Evolutionary conservation across 2,113 vertebrate genomes (phyloP), one percentile per base, ranked within the genome.

Genomic region (Sinosuthora webbiana): DNA sequence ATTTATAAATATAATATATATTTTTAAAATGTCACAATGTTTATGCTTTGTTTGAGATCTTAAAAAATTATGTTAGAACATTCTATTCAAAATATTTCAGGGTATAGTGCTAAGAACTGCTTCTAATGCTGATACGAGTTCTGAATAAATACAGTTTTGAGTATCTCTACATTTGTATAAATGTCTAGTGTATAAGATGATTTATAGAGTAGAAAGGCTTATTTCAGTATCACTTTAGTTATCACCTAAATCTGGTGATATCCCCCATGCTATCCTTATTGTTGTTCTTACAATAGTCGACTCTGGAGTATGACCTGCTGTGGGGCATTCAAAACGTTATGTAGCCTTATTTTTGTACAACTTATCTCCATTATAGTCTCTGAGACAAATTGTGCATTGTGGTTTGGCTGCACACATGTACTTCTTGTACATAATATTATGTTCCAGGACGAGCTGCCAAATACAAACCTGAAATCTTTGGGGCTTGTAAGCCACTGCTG

Each of bases 371-470:
- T 94, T 70, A 65, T 55, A 69, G 33, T 22, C 27, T 59, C 74
- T 74, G 71, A 93, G 41, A 59, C 37, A n/a, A 65, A 42, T 24
- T 45, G 41, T 52, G 37, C 64, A 17, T 22, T 73, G 50, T 77
- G 28, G 7, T 94, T 87, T 42, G 41, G 13, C 65, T 82, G 52
- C 57, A 68, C 20, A 17, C 6, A 27, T 91, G 70, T 57, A 16
- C 19, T 50, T 64, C 30, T 44, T 56, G 35, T 7, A 63, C 19
- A 22, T 20, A 25, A 14, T n/a, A 37, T 37, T 68, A 23, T 53
- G 7, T 76, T 79, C 41, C 0, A 0, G n/a, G 17, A 52, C 2
- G 0, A 86, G 7, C 8, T 28, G 39, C 30, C 10, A 65, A 19
- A 55, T 59, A 28, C 39, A 59, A 55, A 84, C 15, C 14, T n/a